Percentiles rank a stretch among this genome's conserved stretches.
These are phyloP conservation scores for Planococcus citri DNA, from an alignment of 1,140 invertebrate species.

Conservation along the genomic window DNA sequence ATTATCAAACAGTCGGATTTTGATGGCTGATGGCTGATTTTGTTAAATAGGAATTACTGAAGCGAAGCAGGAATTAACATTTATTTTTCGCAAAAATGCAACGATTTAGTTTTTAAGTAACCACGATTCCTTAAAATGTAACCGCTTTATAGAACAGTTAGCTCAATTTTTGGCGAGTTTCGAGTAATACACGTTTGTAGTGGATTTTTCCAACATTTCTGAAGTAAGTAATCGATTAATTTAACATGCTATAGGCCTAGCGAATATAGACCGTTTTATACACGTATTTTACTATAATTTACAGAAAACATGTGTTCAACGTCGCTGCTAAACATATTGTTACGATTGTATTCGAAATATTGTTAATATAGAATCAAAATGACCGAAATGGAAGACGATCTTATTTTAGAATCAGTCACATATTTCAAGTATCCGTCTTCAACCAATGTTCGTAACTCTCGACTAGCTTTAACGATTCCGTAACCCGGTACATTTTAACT, in stretches of 20 bases:
- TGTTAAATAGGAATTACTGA: slow-evolving; percentile 16
- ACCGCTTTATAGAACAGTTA: neutral
- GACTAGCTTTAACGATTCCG: too few relatives aligned
- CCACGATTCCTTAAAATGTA: neutral
- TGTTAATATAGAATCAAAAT: neutral
- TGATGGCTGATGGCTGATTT: slow-evolving; percentile 16
- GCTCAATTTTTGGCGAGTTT: neutral
- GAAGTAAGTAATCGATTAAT: slow-evolving; percentile 14
- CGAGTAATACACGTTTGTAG: neutral
- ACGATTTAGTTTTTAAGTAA: neutral
- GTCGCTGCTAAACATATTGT: neutral
- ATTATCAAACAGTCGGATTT: slow-evolving; percentile 17
- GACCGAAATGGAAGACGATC: slow-evolving; percentile 8
- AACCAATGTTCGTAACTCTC: neutral
- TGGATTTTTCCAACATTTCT: neutral
- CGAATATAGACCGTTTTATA: neutral
- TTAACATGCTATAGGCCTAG: neutral
- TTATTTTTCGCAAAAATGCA: neutral
- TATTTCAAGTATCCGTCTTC: slow-evolving; percentile 16
- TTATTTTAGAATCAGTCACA: slow-evolving; percentile 13
- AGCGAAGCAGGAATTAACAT: neutral
- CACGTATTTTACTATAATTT: neutral
- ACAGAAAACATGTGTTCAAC: neutral
- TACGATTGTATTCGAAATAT: neutral
- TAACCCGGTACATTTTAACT: too few relatives aligned